These are phyloP conservation scores for Drosophila acutilabella DNA, from an alignment of 2,888 invertebrate species.

Conservation along the genomic window DNA sequence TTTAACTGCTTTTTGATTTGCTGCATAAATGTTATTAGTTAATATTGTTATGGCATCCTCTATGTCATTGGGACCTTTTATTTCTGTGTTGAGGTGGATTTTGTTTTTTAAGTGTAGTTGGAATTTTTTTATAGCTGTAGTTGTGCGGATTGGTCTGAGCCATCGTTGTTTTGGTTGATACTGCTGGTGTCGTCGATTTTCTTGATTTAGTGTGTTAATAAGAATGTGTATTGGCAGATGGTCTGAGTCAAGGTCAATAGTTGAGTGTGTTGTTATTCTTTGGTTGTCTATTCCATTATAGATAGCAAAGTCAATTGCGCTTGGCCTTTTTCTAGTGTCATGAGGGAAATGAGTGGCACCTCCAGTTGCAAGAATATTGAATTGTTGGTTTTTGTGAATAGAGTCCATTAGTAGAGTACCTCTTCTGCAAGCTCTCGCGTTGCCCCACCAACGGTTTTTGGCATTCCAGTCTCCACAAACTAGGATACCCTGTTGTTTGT, in stretches of 20 bases:
- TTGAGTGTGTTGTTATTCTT: background rate
- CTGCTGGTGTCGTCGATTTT: background rate
- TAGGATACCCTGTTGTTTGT: background rate
- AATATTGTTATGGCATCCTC: no score
- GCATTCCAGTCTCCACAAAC: conserved; percentile 6
- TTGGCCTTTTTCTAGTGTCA: background rate
- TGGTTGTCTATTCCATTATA: background rate
- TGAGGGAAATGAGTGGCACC: conserved; percentile 6
- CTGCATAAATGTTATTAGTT: no score
- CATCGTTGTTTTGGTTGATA: background rate
- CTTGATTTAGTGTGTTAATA: background rate
- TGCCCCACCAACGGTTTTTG: conserved; percentile 2
- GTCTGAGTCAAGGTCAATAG: conserved; percentile 4
- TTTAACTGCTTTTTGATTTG: no score
- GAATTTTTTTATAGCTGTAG: no score
- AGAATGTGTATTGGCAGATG: conserved; percentile 1
- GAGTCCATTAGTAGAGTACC: background rate
- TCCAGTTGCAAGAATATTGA: background rate
- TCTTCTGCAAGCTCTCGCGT: background rate
- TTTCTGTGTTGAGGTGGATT: no score
- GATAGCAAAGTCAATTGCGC: conserved; percentile 14
- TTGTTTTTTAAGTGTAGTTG: no score
- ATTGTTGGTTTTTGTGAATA: background rate
- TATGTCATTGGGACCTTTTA: no score
- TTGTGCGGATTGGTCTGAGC: no score